Evolutionary conservation across 1,140 invertebrate species (phyloP).

Genomic region (Limonius californicus): DNA sequence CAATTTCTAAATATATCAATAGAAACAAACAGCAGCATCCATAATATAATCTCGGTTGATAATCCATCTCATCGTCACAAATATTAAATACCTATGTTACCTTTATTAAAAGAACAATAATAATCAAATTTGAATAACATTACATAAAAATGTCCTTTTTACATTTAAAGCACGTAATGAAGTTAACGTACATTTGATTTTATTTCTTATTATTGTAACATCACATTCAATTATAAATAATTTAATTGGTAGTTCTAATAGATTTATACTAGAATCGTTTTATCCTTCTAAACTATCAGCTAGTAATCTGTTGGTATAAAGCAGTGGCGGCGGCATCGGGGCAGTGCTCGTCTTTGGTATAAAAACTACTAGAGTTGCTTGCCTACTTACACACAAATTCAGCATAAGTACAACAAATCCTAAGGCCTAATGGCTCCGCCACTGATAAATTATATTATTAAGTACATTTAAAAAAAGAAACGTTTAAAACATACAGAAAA

Average conservation of each 20-base stretch:
- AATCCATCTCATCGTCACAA: not conserved
- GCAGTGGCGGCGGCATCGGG: not conserved
- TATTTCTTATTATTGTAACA: slow-evolving; percentile 1
- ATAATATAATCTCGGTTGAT: slow-evolving; percentile 1
- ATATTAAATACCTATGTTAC: not conserved
- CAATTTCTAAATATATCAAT: slow-evolving; percentile 3
- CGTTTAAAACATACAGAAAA: too few species aligned
- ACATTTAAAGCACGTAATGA: slow-evolving; percentile 14
- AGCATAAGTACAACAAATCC: too few species aligned
- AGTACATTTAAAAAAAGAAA: too few species aligned
- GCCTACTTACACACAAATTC: not conserved
- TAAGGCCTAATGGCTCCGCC: too few species aligned
- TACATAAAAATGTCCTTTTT: slow-evolving; percentile 8
- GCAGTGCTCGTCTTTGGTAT: not conserved
- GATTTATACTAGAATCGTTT: not conserved
- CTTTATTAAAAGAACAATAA: slow-evolving; percentile 8
- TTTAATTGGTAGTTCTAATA: slow-evolving; percentile 10
- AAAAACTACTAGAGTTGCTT: not conserved
- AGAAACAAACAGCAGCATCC: slow-evolving; percentile 4
- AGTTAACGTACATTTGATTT: not conserved
- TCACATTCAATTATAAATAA: slow-evolving; percentile 14
- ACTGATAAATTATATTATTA: too few species aligned
- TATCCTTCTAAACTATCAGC: not conserved
- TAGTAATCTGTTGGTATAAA: slow-evolving; percentile 1
- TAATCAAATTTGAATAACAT: slow-evolving; percentile 3